These are phyloP conservation scores for Heliopora coerulea DNA, from an alignment of 92 coral and sea anemone species.

Conservation along the genomic window DNA sequence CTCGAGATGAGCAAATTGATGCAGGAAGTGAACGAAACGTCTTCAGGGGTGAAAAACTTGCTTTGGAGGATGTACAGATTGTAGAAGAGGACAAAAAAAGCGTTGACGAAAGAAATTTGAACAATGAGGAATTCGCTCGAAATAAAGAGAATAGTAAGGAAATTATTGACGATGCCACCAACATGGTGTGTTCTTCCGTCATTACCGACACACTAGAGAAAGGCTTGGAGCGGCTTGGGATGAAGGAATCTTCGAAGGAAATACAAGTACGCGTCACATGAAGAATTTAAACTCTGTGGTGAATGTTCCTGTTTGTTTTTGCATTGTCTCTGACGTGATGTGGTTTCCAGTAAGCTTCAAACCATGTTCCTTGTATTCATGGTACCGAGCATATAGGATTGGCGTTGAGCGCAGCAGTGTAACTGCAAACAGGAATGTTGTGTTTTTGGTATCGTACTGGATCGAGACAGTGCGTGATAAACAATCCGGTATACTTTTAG, in stretches of 20 bases:
- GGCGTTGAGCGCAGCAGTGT: too few relatives aligned
- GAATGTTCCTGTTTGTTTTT: neutral
- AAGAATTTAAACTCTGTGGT: neutral
- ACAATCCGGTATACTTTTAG: too few relatives aligned
- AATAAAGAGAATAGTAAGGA: constrained; percentile 2
- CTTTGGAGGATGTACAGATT: constrained; percentile 1
- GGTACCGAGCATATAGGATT: too few relatives aligned
- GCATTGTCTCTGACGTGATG: neutral
- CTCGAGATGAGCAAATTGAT: neutral
- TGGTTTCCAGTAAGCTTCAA: too few relatives aligned
- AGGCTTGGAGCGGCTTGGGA: constrained; percentile 13
- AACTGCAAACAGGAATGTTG: too few relatives aligned
- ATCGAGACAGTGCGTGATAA: too few relatives aligned
- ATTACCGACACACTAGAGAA: constrained; percentile 28
- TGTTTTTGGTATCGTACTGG: too few relatives aligned
- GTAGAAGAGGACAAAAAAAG: neutral
- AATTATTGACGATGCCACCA: neutral
- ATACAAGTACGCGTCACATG: constrained; percentile 33
- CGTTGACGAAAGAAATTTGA: neutral
- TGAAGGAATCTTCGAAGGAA: constrained; percentile 18
- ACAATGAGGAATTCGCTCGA: neutral
- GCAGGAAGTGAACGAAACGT: neutral
- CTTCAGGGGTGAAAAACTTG: neutral
- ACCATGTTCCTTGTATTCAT: too few relatives aligned
- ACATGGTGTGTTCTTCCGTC: neutral